Base-by-base conservation (phyloP, 1,140 invertebrate species). In the Macrocentrus cingulum region DNA sequence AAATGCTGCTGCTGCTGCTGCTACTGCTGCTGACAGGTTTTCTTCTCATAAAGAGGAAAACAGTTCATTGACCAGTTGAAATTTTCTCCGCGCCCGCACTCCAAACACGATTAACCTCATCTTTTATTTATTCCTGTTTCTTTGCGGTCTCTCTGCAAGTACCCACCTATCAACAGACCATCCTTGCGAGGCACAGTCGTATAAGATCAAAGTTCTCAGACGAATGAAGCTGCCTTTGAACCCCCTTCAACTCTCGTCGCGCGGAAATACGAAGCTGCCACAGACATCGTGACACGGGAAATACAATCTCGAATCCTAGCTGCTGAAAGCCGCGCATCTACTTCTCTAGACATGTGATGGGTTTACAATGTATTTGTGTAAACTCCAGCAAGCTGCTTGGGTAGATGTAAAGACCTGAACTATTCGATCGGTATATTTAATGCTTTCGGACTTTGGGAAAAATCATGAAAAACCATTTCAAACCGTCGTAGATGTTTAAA, bases 1-100 rank as follows among this genome's bases (percentile, higher is more conserved):
- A 72, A 72, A 73, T 65, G 66, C 71, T 73, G 71, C 63, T 63
- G 62, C 64, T 70, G 71, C 71, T 70, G 66, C 46, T 65, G 66
- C 71, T 73, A 70, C 63, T 63, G 62, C 64, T 29, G 25, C 25
- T 29, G 25, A 29, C 25, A 29, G 25, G 4, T 29, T 29, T 29
- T 29, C 25, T 9, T 29, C 25, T 5, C 9, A 29, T 5, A 29
- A 9, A 29, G 9, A 29, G 25, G n/a, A n/a, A n/a, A 29, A 29
- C 25, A 29, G 9, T 29, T 8, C n/a, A 15, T 53, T 51, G 53
- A 48, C 52, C 37, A 45, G 45, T 44, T 19, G 34, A 50, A 42
- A 51, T 48, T 55, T 60, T 58, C n/a, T n/a, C 25, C 9, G 4
- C 9, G 25, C 25, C 25, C 25, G n/a, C 9, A 9, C 25, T 29